Percentiles rank a stretch among this genome's conserved stretches.
phyloP scores from a whole-genome alignment of 2,797 vertebrate species.

The Eupleurogrammus muticus region DNA sequence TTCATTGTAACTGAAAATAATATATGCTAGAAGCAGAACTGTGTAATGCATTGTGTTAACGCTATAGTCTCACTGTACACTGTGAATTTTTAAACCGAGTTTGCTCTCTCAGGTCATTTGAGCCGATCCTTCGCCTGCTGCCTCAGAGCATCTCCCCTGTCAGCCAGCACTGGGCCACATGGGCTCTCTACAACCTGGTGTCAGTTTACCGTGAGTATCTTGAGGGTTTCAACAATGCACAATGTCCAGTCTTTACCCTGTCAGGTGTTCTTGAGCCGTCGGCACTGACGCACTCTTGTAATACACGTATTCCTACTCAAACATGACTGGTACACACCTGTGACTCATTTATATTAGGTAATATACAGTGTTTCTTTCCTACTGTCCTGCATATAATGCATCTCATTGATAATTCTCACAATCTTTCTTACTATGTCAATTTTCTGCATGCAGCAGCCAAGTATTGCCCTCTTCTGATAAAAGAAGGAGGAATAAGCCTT shows the following conservation, averaged over 20 bases:
- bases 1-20: too few species aligned
- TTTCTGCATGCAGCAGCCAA: constrained; percentile 87
- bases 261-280: not conserved
- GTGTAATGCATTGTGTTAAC: too few species aligned
- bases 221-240: not conserved
- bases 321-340: not conserved
- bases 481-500: constrained; percentile 93
- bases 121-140: constrained; percentile 96
- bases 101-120: constrained; percentile 90
- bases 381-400: not conserved
- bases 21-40: too few species aligned
- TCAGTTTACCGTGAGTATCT: constrained; percentile 96
- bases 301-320: not conserved
- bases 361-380: not conserved
- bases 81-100: constrained; percentile 4
- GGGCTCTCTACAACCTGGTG: constrained; percentile 97
- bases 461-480: constrained; percentile 96
- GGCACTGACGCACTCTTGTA: not conserved
- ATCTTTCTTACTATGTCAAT: constrained; percentile 6
- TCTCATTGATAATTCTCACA: not conserved
- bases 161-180: constrained; percentile 99
- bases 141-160: constrained; percentile 94
- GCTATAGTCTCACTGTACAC: not conserved
- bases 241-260: not conserved
- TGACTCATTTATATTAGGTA: not conserved